These are phyloP conservation scores for Macropus fuliginosus DNA, from an alignment of 2,797 vertebrate species.

Conservation along the genomic window DNA sequence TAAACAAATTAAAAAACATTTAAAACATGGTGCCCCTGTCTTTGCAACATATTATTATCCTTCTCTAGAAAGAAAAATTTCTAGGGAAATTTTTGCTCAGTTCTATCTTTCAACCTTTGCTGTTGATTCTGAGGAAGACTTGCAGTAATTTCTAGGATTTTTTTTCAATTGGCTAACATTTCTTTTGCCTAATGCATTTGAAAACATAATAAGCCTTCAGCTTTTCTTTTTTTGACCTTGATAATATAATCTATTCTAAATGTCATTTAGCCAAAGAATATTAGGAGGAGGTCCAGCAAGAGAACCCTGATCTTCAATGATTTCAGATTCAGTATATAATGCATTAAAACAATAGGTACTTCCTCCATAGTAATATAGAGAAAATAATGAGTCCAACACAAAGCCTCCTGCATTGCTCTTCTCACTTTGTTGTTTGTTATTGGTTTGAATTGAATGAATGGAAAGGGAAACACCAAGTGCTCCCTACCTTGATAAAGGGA, in stretches of 20 bases:
- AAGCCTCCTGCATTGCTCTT: not conserved
- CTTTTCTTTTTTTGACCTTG: not conserved
- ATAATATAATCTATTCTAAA: conserved; percentile 57
- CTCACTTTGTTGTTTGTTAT: too few species aligned
- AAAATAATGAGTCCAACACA: conserved; percentile 35
- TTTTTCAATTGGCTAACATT: not conserved
- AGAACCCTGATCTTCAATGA: not conserved
- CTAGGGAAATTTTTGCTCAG: conserved; percentile 58
- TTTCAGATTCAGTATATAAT: conserved; percentile 65
- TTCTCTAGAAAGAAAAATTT: conserved; percentile 60
- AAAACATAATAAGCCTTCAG: conserved; percentile 51
- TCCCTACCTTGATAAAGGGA: not conserved
- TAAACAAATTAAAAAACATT: not conserved
- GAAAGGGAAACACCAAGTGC: not conserved
- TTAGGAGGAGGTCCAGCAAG: not conserved
- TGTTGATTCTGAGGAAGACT: not conserved
- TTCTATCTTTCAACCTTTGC: not conserved
- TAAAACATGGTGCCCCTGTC: not conserved
- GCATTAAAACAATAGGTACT: conserved; percentile 40
- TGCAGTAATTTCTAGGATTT: conserved; percentile 17
- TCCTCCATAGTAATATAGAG: conserved; percentile 47
- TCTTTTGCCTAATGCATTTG: conserved; percentile 57
- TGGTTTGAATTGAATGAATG: conserved; percentile 2
- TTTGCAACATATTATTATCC: not conserved
- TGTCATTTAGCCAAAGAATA: conserved; percentile 42